A percentile compares a stretch with the other conserved stretches of the same genome.
phyloP scores from a whole-genome alignment of 1,140 invertebrate species.

The Drosophila eugracilis region DNA sequence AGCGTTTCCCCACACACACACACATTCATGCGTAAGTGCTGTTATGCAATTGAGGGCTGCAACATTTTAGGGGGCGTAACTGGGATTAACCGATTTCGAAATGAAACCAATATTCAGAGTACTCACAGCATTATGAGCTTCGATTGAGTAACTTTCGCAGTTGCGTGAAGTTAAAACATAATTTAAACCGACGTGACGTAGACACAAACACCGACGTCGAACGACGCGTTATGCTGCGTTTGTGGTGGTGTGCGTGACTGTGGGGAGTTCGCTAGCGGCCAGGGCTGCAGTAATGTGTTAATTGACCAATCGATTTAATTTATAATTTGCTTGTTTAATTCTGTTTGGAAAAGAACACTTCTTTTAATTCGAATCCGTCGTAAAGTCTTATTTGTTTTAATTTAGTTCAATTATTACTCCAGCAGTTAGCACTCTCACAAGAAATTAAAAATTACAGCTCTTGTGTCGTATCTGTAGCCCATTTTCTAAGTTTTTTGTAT shows the following conservation, averaged over 20 bases:
- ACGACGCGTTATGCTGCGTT: conserved; percentile 63
- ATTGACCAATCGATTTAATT: conserved; percentile 18
- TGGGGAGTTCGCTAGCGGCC: conserved; percentile 35
- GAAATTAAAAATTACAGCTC: no score
- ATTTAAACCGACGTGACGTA: conserved; percentile 69
- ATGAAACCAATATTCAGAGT: neutral
- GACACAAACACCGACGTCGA: conserved; percentile 60
- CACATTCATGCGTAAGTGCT: conserved; percentile 76
- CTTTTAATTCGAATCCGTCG: no score
- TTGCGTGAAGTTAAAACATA: conserved; percentile 60
- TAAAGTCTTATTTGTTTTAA: no score
- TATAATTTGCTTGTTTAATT: no score
- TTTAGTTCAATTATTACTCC: no score
- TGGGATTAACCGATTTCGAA: neutral
- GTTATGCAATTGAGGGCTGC: conserved; percentile 82
- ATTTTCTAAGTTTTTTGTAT: no score
- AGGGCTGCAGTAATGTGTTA: conserved; percentile 9
- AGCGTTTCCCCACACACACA: conserved; percentile 68
- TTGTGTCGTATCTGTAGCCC: no score
- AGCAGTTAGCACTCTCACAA: no score
- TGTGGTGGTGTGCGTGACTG: conserved; percentile 38
- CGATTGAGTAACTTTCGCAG: conserved; percentile 37
- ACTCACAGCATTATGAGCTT: conserved; percentile 71
- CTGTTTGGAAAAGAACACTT: no score
- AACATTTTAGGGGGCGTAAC: conserved; percentile 35